Percentiles rank a stretch among this genome's conserved stretches.
Conservation (phyloP, 2,113 vertebrate species). For the Phalacrocorax carbo region DNA sequence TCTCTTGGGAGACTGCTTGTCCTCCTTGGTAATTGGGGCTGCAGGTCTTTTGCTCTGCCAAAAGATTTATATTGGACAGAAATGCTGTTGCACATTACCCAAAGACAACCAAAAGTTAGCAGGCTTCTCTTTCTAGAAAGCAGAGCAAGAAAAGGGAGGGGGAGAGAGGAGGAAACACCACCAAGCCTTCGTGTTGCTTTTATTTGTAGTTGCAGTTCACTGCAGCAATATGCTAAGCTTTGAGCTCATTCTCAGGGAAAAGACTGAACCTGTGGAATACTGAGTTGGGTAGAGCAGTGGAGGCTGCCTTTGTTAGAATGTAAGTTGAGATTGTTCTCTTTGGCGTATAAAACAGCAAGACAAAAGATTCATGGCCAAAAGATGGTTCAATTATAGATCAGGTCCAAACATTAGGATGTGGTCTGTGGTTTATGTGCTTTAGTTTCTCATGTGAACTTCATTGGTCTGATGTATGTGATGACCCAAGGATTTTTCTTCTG, state of each 20-base stretch:
- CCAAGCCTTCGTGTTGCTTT: not conserved
- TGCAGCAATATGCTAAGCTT: not conserved
- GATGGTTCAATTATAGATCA: not conserved
- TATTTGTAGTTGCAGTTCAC: not conserved
- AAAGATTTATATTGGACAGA: not conserved
- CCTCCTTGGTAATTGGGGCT: slow-evolving; percentile 14
- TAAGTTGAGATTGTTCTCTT: not conserved
- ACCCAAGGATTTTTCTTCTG: not conserved
- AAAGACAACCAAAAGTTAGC: not conserved
- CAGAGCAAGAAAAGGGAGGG: not conserved
- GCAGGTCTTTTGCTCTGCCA: not conserved
- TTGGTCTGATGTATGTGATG: not conserved
- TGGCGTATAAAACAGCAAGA: not conserved
- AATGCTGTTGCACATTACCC: not conserved
- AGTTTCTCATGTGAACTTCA: not conserved
- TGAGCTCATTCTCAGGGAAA: not conserved
- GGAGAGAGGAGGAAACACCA: not conserved
- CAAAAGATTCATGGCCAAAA: not conserved
- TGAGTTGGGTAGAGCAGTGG: not conserved
- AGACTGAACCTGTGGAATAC: slow-evolving; percentile 17
- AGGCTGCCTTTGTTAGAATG: not conserved
- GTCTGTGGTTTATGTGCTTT: not conserved
- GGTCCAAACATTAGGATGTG: not conserved
- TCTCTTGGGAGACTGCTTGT: slow-evolving; percentile 22
- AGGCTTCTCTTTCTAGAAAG: not conserved